Evolutionary conservation across 2,888 invertebrate species (phyloP), one percentile per base, ranked within the genome.

Genomic region (Diarsia mendica): DNA sequence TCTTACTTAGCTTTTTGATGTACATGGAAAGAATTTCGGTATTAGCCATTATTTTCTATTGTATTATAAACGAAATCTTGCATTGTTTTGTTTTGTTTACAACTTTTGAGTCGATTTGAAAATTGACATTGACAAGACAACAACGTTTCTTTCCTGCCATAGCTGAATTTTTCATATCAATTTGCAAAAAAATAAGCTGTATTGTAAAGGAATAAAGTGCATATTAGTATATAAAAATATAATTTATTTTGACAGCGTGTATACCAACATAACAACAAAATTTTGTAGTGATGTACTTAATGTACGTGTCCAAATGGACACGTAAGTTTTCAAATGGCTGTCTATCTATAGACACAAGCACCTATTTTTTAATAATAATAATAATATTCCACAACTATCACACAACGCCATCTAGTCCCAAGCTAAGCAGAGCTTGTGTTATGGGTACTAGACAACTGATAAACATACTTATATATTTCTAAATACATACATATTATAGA

Each of bases 1-100:
- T 58, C 92, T 85, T 89, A 95, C 95, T 90, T 55, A 95, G 86
- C 87, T 95, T 96, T 78, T 91, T 91, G n/a, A 95, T 93, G 79
- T 95, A 94, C 3, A 85, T 83, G 18, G 80, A 78, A 65, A 90
- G 84, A 69, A 89, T 87, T 77, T 89, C 88, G 15, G 86, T 77
- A 55, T 83, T 82, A 72, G 87, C 83, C 91, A 89, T 89, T 51
- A 65, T 86, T 77, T 10, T 79, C 60, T 74, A 23, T 60, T 51
- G 0, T 48, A 49, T 44, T 48, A 49, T 44, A 61, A 18, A 60
- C 33, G 13, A 72, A 80, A 63, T 63, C 64, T 53, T 60, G 74
- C 75, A 86, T 84, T 80, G 75, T 83, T 85, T 84, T 80, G 75
- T 83, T 85, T 85, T 85, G 84, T 85, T 85, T 86, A 85, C 80